Percentiles rank a stretch among this genome's conserved stretches.
phyloP scores from a whole-genome alignment of 2,113 vertebrate species.

The Barnardius zonarius region DNA sequence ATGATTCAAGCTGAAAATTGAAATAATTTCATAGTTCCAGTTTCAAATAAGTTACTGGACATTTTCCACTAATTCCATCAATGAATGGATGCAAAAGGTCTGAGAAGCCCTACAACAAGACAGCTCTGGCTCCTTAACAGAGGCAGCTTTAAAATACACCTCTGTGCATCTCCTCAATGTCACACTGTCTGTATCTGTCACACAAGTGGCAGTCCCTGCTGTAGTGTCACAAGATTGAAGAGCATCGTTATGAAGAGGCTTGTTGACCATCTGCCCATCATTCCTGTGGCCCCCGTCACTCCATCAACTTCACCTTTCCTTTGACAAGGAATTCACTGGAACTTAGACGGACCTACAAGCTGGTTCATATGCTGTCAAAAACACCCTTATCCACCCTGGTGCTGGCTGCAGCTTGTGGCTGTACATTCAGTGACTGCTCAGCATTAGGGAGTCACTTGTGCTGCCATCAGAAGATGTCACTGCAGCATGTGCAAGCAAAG shows the following conservation, averaged over 20 bases:
- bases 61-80: neutral
- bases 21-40: rapidly evolving
- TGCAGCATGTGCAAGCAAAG: neutral
- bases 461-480: neutral
- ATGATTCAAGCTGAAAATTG: rapidly evolving
- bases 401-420: rapidly evolving
- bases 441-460: neutral
- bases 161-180: neutral
- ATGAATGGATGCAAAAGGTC: neutral
- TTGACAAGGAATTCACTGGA: too few species aligned
- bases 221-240: neutral
- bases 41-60: neutral
- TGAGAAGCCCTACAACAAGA: neutral
- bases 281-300: neutral
- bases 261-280: neutral
- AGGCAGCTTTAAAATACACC: neutral
- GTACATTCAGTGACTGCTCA: neutral
- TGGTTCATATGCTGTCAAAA: neutral
- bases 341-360: neutral
- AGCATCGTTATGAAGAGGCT: neutral
- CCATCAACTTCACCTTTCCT: neutral
- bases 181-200: neutral
- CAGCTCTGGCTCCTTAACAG: neutral
- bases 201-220: neutral
- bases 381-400: neutral